These are phyloP conservation scores for Cantharis flavilabris DNA, from an alignment of 2,888 invertebrate species.

Conservation along the genomic window DNA sequence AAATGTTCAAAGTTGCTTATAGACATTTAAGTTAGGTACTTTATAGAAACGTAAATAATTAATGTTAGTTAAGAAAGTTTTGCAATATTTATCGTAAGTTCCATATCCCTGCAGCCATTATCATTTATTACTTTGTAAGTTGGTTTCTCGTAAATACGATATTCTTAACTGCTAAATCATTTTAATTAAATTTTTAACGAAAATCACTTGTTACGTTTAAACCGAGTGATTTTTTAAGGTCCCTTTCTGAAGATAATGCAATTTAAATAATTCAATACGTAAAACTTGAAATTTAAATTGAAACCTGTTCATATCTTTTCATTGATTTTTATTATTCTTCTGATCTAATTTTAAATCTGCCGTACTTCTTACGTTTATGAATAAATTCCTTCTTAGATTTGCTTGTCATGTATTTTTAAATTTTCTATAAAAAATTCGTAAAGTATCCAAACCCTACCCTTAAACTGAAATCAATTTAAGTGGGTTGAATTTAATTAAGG, in stretches of 20 bases:
- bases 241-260: not conserved
- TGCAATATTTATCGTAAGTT: not conserved
- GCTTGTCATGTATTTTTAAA: not conserved
- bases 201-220: not conserved
- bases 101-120: not conserved
- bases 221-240: not conserved
- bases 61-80: not conserved
- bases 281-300: not conserved
- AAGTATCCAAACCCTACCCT: not conserved
- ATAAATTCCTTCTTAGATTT: not conserved
- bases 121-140: not conserved
- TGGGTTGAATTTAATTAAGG: not conserved
- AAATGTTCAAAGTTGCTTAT: not conserved
- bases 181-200: not conserved
- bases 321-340: not conserved
- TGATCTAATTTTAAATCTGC: not conserved
- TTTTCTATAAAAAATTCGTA: not conserved
- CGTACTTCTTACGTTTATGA: not conserved
- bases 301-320: not conserved
- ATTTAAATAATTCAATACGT: not conserved
- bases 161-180: not conserved
- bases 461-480: not conserved
- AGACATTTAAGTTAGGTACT: not conserved
- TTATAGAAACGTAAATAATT: not conserved
- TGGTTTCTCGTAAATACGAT: not conserved